Conservation (phyloP, 2,113 vertebrate species). For the Bothrops jararaca region DNA sequence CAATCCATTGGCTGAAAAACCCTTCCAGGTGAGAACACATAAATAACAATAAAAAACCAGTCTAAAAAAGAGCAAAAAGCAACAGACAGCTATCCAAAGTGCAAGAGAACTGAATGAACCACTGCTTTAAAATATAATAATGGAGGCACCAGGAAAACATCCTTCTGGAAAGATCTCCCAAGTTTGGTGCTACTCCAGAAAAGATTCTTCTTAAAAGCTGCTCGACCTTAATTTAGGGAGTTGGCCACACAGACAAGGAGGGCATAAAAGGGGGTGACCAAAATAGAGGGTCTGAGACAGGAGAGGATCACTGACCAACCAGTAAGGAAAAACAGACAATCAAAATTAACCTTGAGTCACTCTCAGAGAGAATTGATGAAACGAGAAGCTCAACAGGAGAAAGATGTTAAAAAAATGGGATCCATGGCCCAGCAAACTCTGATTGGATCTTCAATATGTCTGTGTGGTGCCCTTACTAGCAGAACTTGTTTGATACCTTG, state of each 20-base stretch:
- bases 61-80: not conserved
- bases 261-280: not conserved
- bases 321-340: not conserved
- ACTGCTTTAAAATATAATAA: not conserved
- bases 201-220: not conserved
- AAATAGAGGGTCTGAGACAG: not conserved
- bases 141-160: not conserved
- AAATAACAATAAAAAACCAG: not conserved
- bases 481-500: not conserved
- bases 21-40: too few relatives aligned
- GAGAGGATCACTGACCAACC: not conserved
- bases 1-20: not conserved
- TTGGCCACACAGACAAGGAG: not conserved
- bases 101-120: too few relatives aligned
- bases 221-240: too few relatives aligned
- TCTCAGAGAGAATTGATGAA: slow-evolving; percentile 16
- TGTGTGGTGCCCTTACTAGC: not conserved
- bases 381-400: slow-evolving; percentile 27
- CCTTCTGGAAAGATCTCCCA: too few relatives aligned
- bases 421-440: not conserved
- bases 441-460: not conserved
- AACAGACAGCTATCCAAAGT: not conserved
- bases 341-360: not conserved
- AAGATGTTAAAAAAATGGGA: too few relatives aligned
- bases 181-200: not conserved